Percentiles rank a stretch among this genome's conserved stretches.
These are phyloP conservation scores for Trachymyrmex septentrionalis DNA, from an alignment of 1,140 invertebrate genomes.

Conservation along the genomic window DNA sequence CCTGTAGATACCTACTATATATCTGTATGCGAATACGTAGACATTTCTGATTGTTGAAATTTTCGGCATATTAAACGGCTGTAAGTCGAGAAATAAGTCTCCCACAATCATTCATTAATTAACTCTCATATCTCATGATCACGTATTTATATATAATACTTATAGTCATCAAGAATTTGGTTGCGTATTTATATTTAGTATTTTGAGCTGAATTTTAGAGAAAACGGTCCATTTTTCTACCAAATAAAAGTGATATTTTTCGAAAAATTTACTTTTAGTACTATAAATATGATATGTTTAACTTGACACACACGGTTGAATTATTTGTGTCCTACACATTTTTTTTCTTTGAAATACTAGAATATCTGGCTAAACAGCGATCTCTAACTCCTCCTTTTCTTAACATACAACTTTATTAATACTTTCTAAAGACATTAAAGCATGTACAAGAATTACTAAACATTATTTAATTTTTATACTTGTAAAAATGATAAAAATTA, in stretches of 20 bases:
- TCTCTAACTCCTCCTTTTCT: too few relatives aligned
- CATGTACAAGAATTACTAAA: too few relatives aligned
- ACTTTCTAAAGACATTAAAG: too few relatives aligned
- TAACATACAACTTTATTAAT: too few relatives aligned
- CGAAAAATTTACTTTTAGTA: background rate
- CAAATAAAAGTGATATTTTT: conserved; percentile 1
- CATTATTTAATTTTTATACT: too few relatives aligned
- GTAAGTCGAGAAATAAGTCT: conserved; percentile 65
- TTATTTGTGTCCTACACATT: too few relatives aligned
- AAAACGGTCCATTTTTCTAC: background rate
- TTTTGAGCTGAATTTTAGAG: background rate
- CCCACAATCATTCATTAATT: conserved; percentile 70
- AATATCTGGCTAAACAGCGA: too few relatives aligned
- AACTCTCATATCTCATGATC: conserved; percentile 67
- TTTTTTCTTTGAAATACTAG: too few relatives aligned
- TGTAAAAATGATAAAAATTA: too few relatives aligned
- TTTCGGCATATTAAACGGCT: conserved; percentile 76
- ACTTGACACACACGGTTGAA: background rate
- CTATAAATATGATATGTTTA: background rate
- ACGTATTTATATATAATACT: background rate
- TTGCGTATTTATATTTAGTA: background rate
- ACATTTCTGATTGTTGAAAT: conserved; percentile 68
- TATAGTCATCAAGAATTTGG: background rate
- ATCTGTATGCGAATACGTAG: background rate
- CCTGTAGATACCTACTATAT: background rate